Base-by-base conservation (phyloP, 2,888 invertebrate species). In the Lasioglossum calceatum region DNA sequence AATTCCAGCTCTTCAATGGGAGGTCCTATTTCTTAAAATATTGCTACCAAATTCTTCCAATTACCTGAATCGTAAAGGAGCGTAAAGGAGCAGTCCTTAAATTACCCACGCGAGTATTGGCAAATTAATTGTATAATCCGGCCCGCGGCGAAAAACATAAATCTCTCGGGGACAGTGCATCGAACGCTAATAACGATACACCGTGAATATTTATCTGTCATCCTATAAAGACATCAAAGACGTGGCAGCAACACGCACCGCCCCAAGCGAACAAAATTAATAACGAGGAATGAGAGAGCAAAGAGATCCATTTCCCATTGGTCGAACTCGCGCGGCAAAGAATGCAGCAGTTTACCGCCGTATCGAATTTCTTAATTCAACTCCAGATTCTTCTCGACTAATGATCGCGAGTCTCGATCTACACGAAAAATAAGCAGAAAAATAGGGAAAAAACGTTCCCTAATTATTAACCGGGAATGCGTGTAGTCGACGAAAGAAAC, bases 291-390 rank as follows among this genome's bases (percentile, higher is more conserved):
- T 42, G n/a, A n/a, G 23, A 16, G 27, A 72, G 19, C 16, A 47
- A 47, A 50, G 54, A 71, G 81, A 84, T 80, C 82, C 77, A 58
- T 78, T 81, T 77, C 42, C 39, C 76, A 67, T 67, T 72, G 58
- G 76, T 36, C 61, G 78, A 67, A 44, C 58, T 67, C 47, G 72
- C 47, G 77, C 74, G 64, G 71, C 84, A 87, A 88, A 85, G 87
- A 87, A 83, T 84, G 84, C 81, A 73, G 82, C 72, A 70, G 73
- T 73, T 77, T 67, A 76, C 70, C 77, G 23, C 77, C 79, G 77
- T 79, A 81, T 86, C 32, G 88, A 92, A 93, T 93, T 92, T 91
- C 91, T 93, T 91, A 92, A 93, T 93, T 92, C 89, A 92, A 91
- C 88, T 89, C 84, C 81, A 71, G 73, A 82, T 81, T 77, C 78